phyloP scores from a whole-genome alignment of 2,888 invertebrate genomes.

The Melolontha melolontha region DNA sequence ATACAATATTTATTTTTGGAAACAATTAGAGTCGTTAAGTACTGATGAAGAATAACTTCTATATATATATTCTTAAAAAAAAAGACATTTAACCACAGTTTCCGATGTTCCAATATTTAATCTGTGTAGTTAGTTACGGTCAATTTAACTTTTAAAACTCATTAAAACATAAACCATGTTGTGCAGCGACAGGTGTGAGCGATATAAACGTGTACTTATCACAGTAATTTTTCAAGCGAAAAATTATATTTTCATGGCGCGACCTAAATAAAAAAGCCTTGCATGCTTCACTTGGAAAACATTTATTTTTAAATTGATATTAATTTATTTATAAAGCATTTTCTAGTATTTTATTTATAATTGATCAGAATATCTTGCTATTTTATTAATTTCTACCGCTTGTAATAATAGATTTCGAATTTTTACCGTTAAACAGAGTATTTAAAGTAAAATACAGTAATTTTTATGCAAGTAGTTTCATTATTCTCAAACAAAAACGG shows the following conservation, averaged over 20 bases:
- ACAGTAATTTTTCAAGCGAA: constrained; percentile 34
- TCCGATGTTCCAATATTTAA: constrained; percentile 31
- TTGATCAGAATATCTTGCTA: too few relatives aligned
- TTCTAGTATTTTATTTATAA: constrained; percentile 12
- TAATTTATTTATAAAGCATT: constrained; percentile 9
- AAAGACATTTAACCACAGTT: constrained; percentile 14
- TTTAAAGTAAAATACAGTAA: too few relatives aligned
- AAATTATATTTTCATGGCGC: constrained; percentile 27
- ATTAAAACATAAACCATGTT: constrained; percentile 23
- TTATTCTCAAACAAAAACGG: too few relatives aligned
- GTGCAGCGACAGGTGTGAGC: constrained; percentile 22
- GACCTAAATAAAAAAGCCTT: constrained; percentile 16
- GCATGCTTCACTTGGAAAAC: constrained; percentile 24
- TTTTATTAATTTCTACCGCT: too few relatives aligned
- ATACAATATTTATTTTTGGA: too few relatives aligned
- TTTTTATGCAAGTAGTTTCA: too few relatives aligned
- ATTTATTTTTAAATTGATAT: constrained; percentile 19
- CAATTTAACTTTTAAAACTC: constrained; percentile 36
- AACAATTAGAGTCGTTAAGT: too few relatives aligned
- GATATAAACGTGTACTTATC: constrained; percentile 26
- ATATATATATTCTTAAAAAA: neutral
- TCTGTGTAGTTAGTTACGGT: constrained; percentile 27
- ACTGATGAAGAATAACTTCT: neutral
- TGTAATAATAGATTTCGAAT: too few relatives aligned
- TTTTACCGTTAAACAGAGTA: too few relatives aligned